Percentiles rank a stretch among this genome's conserved stretches.
Conservation (phyloP, 2,797 vertebrate species). For the Rhabdomys pumilio region DNA sequence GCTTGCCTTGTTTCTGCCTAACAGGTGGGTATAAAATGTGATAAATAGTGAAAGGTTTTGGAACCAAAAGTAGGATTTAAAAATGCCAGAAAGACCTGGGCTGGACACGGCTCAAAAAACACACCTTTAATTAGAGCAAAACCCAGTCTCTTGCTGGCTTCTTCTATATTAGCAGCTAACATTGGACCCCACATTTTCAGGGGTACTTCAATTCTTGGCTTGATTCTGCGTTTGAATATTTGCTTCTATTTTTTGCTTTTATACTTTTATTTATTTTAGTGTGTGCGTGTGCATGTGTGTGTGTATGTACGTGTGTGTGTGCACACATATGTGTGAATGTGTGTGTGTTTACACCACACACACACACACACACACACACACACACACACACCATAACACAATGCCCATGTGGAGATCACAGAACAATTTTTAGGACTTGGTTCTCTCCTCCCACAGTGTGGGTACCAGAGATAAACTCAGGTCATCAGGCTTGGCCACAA, state of each 20-base stretch:
- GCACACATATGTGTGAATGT: too few relatives aligned
- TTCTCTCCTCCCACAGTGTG: neutral
- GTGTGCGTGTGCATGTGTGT: neutral
- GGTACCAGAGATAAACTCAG: neutral
- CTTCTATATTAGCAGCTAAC: neutral
- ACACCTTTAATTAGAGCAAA: constrained; percentile 78
- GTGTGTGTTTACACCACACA: too few relatives aligned
- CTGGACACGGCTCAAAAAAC: constrained; percentile 78
- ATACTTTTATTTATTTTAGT: too few relatives aligned
- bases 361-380: accelerated
- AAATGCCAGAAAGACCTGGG: constrained; percentile 67
- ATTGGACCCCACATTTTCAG: neutral
- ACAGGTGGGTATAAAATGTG: constrained; percentile 58
- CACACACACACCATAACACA: too few relatives aligned
- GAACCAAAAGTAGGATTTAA: constrained; percentile 64
- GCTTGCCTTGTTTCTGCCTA: constrained; percentile 72
- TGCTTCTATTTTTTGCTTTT: neutral
- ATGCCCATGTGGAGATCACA: neutral
- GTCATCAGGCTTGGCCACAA: neutral
- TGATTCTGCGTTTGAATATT: neutral
- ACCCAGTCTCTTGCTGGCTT: constrained; percentile 57
- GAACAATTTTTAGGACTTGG: neutral
- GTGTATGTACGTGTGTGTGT: neutral
- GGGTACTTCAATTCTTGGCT: neutral
- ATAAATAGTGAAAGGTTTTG: constrained; percentile 74